A percentile compares a stretch with the other conserved stretches of the same genome.
These are phyloP conservation scores for Ganaspis sp. DNA, from an alignment of 1,140 invertebrate species.

Conservation along the genomic window DNA sequence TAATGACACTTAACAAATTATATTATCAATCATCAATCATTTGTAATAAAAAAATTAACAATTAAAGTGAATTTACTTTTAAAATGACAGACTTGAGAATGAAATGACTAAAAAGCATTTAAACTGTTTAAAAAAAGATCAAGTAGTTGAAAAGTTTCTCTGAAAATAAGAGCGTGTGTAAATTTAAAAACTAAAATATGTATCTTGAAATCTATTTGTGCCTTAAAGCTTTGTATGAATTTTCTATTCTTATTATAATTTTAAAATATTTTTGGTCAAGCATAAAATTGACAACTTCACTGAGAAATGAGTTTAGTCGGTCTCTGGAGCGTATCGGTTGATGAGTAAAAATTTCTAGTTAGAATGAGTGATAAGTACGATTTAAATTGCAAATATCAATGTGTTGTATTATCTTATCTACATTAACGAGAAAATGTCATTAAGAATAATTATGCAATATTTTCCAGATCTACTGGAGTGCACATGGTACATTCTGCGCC, in stretches of 20 bases:
- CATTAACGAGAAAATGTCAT: slow-evolving; percentile 23
- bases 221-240: neutral
- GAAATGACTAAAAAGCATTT: too few relatives aligned
- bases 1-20: too few relatives aligned
- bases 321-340: neutral
- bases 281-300: neutral
- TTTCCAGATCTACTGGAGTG: slow-evolving; percentile 46
- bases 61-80: too few relatives aligned
- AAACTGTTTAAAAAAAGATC: too few relatives aligned
- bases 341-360: slow-evolving; percentile 1
- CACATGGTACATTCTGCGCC: slow-evolving; percentile 73
- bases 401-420: slow-evolving; percentile 10
- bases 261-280: neutral
- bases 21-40: too few relatives aligned
- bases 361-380: slow-evolving; percentile 24
- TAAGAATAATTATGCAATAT: neutral
- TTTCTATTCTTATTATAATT: slow-evolving; percentile 2
- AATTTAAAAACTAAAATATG: neutral
- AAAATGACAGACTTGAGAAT: too few relatives aligned
- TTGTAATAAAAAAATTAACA: too few relatives aligned
- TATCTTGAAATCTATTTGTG: neutral
- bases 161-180: neutral
- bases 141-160: too few relatives aligned
- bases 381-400: slow-evolving; percentile 32
- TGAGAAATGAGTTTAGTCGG: neutral